Conservation (phyloP, 2,888 invertebrate genomes). For the Augiades crinisus region DNA sequence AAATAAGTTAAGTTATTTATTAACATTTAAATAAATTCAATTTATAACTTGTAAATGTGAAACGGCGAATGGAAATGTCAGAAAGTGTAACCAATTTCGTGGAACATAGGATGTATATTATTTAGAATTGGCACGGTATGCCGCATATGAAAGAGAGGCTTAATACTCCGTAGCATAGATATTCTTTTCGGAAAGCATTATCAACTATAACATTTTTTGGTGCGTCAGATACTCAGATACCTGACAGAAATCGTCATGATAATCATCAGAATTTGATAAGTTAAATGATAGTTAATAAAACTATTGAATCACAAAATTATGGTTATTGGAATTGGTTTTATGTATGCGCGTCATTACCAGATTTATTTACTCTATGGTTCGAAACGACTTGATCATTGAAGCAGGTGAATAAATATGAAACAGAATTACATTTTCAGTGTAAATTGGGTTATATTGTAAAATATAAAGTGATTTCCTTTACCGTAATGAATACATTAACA, state of each 20-base stretch:
- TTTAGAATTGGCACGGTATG: neutral
- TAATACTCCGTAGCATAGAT: too few species aligned
- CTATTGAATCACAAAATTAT: too few species aligned
- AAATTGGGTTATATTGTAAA: conserved; percentile 8
- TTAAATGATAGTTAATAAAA: too few species aligned
- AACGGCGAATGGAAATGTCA: neutral
- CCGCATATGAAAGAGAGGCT: neutral
- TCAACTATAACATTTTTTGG: too few species aligned
- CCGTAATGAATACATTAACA: neutral
- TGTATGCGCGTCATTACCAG: too few species aligned
- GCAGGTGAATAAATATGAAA: conserved; percentile 11
- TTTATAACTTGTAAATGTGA: conserved; percentile 5
- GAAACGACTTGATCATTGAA: conserved; percentile 8
- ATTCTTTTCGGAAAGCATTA: too few species aligned
- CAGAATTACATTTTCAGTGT: conserved; percentile 5
- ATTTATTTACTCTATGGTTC: neutral
- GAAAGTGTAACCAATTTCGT: conserved; percentile 6
- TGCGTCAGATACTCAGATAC: too few species aligned
- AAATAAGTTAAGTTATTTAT: neutral
- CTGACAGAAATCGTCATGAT: too few species aligned
- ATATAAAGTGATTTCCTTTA: conserved; percentile 8
- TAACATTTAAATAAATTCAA: conserved; percentile 10
- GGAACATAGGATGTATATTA: neutral
- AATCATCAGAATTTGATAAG: too few species aligned
- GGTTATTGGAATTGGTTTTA: too few species aligned